Base-by-base conservation (phyloP, 1,140 invertebrate species). In the Andrena cerasifolii region DNA sequence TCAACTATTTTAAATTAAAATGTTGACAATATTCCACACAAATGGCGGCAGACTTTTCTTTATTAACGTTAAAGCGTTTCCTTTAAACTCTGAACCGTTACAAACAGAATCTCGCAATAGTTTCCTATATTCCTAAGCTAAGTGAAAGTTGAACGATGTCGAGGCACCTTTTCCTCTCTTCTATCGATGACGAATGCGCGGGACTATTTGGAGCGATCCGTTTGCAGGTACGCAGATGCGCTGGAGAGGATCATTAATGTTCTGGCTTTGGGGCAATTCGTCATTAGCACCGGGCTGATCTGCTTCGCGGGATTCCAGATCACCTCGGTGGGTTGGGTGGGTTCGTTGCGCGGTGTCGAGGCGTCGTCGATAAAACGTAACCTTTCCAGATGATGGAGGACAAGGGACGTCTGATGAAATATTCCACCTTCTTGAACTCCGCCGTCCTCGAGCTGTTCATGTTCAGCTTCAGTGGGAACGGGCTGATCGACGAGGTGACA, bases 391-490 rank as follows among this genome's bases (percentile, higher is more conserved):
- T 90, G 83, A 62, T 86, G 47, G 56, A 89, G 59, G 77, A 89
- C 45, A 81, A 58, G 43, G 49, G 49, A 16, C 68, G 67, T 0
- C 59, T 89, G 8, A 78, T 82, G 24, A 85, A 88, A 66, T 88
- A 88, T 58, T 31, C 53, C 1, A 68, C 70, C 3, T 88, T 88
- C 56, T 53, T 89, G 1, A 82, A 78, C 7, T 45, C 89, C 2
- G 87, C 90, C 5, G 86, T 89, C 7, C 47, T 88, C 14, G 91
- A 91, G 66, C 56, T 91, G 45, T 92, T 88, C 75, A 61, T 92
- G 24, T 91, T 91, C 62, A 90, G 87, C 67, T 87, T 81, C 51
- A 87, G 88, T 21, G 89, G 89, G 8, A 61, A 90, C n/a, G 40
- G 63, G 14, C 67, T 90, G 70, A 88, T 89, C 10, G 63, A 63